Conservation (phyloP, 2,888 invertebrate genomes). For the Seladonia tumulorum region DNA sequence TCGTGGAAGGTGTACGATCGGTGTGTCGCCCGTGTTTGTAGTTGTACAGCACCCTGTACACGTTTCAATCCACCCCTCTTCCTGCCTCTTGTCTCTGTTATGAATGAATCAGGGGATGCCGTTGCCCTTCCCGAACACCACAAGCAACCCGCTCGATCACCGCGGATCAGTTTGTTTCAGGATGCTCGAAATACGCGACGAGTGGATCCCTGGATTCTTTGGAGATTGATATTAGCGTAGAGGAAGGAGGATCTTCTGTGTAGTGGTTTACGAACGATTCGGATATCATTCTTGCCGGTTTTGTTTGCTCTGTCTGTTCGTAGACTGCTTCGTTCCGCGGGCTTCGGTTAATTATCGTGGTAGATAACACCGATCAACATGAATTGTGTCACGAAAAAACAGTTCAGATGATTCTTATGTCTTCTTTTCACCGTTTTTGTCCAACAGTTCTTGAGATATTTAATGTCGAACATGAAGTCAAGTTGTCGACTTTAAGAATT, state of each 20-base stretch:
- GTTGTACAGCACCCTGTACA: neutral
- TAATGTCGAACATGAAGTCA: too few relatives aligned
- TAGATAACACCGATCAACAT: neutral
- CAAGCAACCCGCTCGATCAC: slow-evolving; percentile 44
- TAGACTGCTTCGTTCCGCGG: slow-evolving; percentile 1
- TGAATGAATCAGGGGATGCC: slow-evolving; percentile 72
- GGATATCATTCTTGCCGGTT: neutral
- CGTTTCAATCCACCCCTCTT: neutral
- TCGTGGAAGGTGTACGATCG: neutral
- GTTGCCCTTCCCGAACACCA: slow-evolving; percentile 47
- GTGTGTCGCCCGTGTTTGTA: neutral
- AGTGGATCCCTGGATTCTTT: slow-evolving; percentile 27
- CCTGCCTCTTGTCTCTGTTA: slow-evolving; percentile 42
- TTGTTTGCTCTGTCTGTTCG: neutral
- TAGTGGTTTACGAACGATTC: slow-evolving; percentile 25
- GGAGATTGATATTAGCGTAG: slow-evolving; percentile 42
- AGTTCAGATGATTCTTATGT: too few relatives aligned
- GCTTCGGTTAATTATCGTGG: neutral
- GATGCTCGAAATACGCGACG: slow-evolving; percentile 34
- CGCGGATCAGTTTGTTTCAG: slow-evolving; percentile 50
- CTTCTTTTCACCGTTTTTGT: too few relatives aligned
- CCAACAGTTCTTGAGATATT: too few relatives aligned
- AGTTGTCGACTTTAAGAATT: too few relatives aligned
- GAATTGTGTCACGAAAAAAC: neutral
- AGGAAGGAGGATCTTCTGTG: neutral